These are phyloP conservation scores for Luidia sarsii DNA, from an alignment of 53 echinoderm and acorn worm genomes.

Conservation along the genomic window DNA sequence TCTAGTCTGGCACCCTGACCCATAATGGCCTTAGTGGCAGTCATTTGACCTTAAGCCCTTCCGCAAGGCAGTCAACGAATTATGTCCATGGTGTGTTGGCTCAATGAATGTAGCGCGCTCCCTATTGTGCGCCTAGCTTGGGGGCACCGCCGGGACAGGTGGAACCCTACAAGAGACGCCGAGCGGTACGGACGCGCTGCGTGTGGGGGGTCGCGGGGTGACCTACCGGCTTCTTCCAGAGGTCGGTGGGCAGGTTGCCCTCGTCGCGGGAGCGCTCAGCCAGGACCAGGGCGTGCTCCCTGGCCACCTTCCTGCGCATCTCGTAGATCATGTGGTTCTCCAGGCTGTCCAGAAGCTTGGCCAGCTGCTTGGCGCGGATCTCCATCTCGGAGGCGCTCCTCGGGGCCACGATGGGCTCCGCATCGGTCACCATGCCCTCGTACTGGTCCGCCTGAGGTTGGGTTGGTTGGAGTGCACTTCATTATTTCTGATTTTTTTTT, in stretches of 20 bases:
- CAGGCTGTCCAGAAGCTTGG: slow-evolving; percentile 86
- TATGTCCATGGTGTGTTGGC: no score
- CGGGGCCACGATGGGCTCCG: slow-evolving; percentile 89
- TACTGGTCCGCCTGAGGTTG: slow-evolving; percentile 74
- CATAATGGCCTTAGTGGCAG: no score
- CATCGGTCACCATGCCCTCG: slow-evolving; percentile 89
- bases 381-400: slow-evolving; percentile 94
- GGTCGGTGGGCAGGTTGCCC: slow-evolving; percentile 92
- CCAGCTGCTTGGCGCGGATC: slow-evolving; percentile 90
- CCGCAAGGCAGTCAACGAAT: no score
- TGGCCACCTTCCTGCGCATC: slow-evolving; percentile 78
- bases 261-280: slow-evolving; percentile 94
- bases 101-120: no score
- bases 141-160: no score
- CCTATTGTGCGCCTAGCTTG: no score
- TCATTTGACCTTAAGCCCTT: no score
- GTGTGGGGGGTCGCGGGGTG: slow-evolving; percentile 80
- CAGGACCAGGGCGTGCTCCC: slow-evolving; percentile 92
- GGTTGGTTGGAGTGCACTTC: background rate
- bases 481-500: no score
- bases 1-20: no score
- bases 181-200: slow-evolving; percentile 86
- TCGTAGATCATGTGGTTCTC: slow-evolving; percentile 97
- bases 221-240: slow-evolving; percentile 98
- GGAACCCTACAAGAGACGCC: no score